A percentile compares a stretch with the other conserved stretches of the same genome.
Conservation (phyloP, 2,888 invertebrate genomes). For the Galerucella nymphaeae region DNA sequence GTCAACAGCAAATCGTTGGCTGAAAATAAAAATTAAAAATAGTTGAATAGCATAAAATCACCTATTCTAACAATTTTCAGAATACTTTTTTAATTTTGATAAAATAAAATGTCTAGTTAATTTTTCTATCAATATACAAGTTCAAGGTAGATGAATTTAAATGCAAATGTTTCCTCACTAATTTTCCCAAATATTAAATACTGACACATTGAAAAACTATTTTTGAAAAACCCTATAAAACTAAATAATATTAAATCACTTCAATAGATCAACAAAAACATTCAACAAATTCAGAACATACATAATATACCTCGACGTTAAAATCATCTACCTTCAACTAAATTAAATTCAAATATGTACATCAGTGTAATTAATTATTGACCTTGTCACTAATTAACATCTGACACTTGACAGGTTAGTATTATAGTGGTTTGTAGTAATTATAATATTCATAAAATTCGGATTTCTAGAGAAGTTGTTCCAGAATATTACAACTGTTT, state of each 20-base stretch:
- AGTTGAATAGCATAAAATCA: slow-evolving; percentile 38
- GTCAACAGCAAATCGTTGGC: slow-evolving; percentile 42
- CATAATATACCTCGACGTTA: neutral
- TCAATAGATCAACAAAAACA: neutral
- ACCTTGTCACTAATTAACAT: slow-evolving; percentile 43
- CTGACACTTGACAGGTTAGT: slow-evolving; percentile 55
- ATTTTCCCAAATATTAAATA: too few relatives aligned
- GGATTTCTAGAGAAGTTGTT: slow-evolving; percentile 64
- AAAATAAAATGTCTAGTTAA: slow-evolving; percentile 35
- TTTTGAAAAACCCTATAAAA: too few relatives aligned
- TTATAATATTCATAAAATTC: slow-evolving; percentile 60
- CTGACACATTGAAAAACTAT: too few relatives aligned
- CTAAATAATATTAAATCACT: neutral
- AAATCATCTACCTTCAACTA: slow-evolving; percentile 30
- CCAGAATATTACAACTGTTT: slow-evolving; percentile 59
- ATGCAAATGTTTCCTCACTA: neutral
- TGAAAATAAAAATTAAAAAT: slow-evolving; percentile 26
- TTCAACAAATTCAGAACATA: neutral
- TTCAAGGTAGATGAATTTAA: slow-evolving; percentile 29
- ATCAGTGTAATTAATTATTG: slow-evolving; percentile 30
- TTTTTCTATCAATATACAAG: slow-evolving; percentile 33
- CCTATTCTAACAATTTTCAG: slow-evolving; percentile 43
- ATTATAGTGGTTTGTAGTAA: slow-evolving; percentile 55
- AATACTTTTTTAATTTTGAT: slow-evolving; percentile 35
- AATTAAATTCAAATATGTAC: slow-evolving; percentile 32